phyloP scores from a whole-genome alignment of 2,888 invertebrate species.

The Athripsodes cinereus region DNA sequence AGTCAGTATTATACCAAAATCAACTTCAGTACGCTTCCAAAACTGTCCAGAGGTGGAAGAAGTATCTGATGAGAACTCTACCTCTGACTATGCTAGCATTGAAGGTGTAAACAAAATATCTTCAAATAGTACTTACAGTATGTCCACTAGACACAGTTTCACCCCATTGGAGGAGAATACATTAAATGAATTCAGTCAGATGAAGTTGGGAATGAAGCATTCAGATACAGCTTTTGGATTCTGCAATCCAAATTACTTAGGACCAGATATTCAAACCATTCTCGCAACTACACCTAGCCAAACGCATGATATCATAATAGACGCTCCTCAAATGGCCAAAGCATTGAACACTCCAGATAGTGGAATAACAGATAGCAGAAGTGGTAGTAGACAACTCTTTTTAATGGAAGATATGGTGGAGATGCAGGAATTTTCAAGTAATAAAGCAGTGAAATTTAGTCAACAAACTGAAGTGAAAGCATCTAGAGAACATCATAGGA shows the following conservation, averaged over 20 bases:
- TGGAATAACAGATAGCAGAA: constrained; percentile 49
- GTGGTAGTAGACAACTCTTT: constrained; percentile 30
- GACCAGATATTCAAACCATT: constrained; percentile 52
- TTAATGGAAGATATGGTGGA: constrained; percentile 39
- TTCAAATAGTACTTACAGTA: constrained; percentile 44
- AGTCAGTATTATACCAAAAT: constrained; percentile 43
- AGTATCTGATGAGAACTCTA: constrained; percentile 51
- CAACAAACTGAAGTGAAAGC: constrained; percentile 35
- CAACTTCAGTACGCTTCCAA: constrained; percentile 55
- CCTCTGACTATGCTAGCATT: constrained; percentile 72
- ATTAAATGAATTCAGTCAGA: constrained; percentile 28
- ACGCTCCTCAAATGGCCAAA: constrained; percentile 35
- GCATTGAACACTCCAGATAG: constrained; percentile 59
- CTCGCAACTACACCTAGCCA: constrained; percentile 22
- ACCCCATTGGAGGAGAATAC: constrained; percentile 36
- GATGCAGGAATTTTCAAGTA: constrained; percentile 37
- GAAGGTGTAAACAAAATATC: constrained; percentile 57
- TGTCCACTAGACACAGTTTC: constrained; percentile 34
- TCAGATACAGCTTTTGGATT: constrained; percentile 57
- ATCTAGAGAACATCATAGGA: constrained; percentile 34
- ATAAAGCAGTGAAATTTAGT: constrained; percentile 29
- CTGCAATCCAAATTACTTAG: constrained; percentile 71
- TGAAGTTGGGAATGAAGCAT: constrained; percentile 22
- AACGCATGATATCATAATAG: constrained; percentile 26
- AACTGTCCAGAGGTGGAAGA: constrained; percentile 50